A percentile compares a stretch with the other conserved stretches of the same genome.
Conservation (phyloP, 2,888 invertebrate species). For the Stegana nigrithorax region DNA sequence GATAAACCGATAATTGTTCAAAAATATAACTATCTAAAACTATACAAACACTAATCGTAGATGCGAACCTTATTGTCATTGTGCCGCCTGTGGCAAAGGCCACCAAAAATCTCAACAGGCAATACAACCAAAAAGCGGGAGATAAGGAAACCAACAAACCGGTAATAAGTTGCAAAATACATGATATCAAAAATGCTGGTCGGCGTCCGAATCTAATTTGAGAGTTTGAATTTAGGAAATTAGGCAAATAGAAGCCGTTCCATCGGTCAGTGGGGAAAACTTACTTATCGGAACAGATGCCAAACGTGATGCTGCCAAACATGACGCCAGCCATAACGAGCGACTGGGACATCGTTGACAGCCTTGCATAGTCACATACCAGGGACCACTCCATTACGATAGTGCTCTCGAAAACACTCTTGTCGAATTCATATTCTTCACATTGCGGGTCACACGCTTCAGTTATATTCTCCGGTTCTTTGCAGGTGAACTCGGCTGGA, state of each 20-base stretch:
- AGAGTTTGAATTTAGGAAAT: not conserved
- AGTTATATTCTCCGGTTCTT: conserved; percentile 51
- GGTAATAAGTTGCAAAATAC: conserved; percentile 78
- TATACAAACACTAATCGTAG: too few relatives aligned
- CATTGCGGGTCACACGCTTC: conserved; percentile 72
- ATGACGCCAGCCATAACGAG: conserved; percentile 83
- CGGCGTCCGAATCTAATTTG: conserved; percentile 79
- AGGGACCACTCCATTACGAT: conserved; percentile 82
- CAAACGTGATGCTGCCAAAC: conserved; percentile 80
- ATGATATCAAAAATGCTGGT: conserved; percentile 78
- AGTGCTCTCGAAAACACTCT: conserved; percentile 76
- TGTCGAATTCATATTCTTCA: conserved; percentile 72
- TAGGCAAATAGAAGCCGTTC: not conserved
- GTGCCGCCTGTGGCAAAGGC: conserved; percentile 85
- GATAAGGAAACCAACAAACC: conserved; percentile 80
- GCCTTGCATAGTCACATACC: conserved; percentile 71
- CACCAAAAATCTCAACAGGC: conserved; percentile 77
- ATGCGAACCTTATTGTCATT: conserved; percentile 77
- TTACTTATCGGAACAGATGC: conserved; percentile 82
- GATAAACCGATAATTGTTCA: not conserved
- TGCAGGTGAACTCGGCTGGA: conserved; percentile 73
- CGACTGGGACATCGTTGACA: conserved; percentile 81
- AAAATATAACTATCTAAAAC: too few relatives aligned
- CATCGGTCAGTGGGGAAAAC: conserved; percentile 30
- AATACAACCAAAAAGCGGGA: conserved; percentile 75